Evolutionary conservation across 2,888 invertebrate genomes (phyloP), one percentile per base, ranked within the genome.

Genomic region (Orthonychiurus folsomi): DNA sequence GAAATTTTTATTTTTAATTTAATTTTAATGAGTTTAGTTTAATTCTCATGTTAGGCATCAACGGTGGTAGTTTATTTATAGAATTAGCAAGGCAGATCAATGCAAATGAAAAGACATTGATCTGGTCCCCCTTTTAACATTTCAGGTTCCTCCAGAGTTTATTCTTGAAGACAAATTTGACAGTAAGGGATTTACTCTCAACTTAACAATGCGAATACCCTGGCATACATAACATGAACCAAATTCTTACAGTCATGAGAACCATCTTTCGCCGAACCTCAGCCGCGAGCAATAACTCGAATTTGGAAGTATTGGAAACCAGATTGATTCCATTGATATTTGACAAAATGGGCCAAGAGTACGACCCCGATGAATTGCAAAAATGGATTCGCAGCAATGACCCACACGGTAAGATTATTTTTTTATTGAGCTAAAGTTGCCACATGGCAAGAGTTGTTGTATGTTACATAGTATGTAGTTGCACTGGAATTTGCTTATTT

Each of bases 291-390:
- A n/a, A 23, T 3, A 5, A 3, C 5, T 3, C 9, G 23, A 3
- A 25, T 2, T 37, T 37, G 25, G 50, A 59, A 48, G 59, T 59
- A 3, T 24, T 59, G 2, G 24, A 59, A 5, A 59, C 59, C 15
- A 59, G 50, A 20, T 3, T 59, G 50, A 59, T 59, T 50, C 59
- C 59, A 9, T 3, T 59, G 48, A 59, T 59, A 3, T 59, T 59
- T 23, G 24, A 27, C 3, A 48, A 24, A 48, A 9, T 59, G 48
- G 59, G 59, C 23, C 50, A 48, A 25, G 59, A 59, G 24, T 59
- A 59, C 20, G 59, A 59, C 21, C 5, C 5, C 2, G 50, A 59
- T 27, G 50, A 59, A 20, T 37, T 59, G 20, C 5, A 50, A 20
- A 27, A 50, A 20, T 59, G 50, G 50, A 59, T 59, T 25, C 47